Base-by-base conservation (phyloP, 1,140 invertebrate genomes). In the Homarus americanus region DNA sequence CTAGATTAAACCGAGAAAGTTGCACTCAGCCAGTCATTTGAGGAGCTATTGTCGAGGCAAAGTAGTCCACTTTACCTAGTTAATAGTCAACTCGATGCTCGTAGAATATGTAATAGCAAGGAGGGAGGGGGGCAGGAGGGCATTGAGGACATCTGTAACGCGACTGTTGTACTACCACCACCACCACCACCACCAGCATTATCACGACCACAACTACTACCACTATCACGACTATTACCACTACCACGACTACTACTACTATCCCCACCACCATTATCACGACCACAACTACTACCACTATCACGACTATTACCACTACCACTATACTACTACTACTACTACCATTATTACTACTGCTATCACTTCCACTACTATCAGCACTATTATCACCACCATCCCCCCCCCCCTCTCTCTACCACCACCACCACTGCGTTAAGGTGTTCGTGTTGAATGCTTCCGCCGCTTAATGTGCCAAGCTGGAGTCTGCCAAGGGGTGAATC, bases 31-130 rank as follows among this genome's bases (percentile, higher is more conserved):
- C 24, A 17, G 41, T 28, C 41, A 12, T 80, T 53, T 4, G 5
- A 53, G 7, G 34, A 49, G n/a, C n/a, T n/a, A 53, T 44, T 53
- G 41, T 53, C 38, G 38, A 41, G 40, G 53, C 44, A 58, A 53
- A 80, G 73, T 41, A 80, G 34, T 80, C 53, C 78, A 80, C 78
- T 80, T 53, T 53, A n/a, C n/a, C 78, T 80, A n/a, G 24, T 32
- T 80, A 80, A 80, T 53, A 53, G 53, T 80, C 78, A 12, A 15
- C 24, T 41, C 44, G 78, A 80, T 80, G 78, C 78, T 80, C 41
- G 78, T 53, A 32, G 78, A 80, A 80, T 80, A 80, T 53, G 44
- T 80, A 80, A 80, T 80, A 15, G 12, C 36, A 28, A 24, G 78
- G 36, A 38, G 36, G 73, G 73, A 32, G n/a, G n/a, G n/a, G n/a